Evolutionary conservation across 92 coral and sea anemone genomes (phyloP).

Genomic region (Montipora capitata): DNA sequence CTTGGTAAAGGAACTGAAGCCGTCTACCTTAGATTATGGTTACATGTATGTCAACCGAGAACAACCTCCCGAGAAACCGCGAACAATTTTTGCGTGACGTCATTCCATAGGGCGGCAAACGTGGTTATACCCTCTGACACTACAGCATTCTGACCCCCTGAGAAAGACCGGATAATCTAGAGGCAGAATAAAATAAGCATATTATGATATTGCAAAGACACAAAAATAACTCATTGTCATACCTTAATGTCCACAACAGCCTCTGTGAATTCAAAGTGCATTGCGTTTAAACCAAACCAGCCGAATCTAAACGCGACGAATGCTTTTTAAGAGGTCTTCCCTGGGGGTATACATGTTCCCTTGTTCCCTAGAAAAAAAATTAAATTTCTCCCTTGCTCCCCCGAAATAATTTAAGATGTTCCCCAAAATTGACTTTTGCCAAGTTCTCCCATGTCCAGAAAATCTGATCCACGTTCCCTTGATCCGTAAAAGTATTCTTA

Average conservation of each 20-base stretch:
- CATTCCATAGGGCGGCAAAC: slow-evolving; percentile 22
- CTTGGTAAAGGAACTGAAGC: slow-evolving; percentile 29
- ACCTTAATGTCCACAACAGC: too few species aligned
- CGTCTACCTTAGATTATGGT: slow-evolving; percentile 29
- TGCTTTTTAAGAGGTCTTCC: too few species aligned
- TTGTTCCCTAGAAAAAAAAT: not conserved
- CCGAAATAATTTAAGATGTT: not conserved
- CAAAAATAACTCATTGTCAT: too few species aligned
- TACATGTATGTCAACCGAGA: slow-evolving; percentile 49
- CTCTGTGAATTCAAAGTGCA: too few species aligned
- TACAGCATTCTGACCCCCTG: not conserved
- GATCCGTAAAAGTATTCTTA: not conserved
- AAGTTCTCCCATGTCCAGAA: not conserved
- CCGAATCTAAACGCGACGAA: too few species aligned
- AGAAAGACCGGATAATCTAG: too few species aligned
- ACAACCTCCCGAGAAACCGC: slow-evolving; percentile 1
- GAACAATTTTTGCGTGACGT: slow-evolving; percentile 11
- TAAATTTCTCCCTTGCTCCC: not conserved
- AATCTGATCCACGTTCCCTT: not conserved
- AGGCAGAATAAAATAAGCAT: too few species aligned
- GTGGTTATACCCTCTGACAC: not conserved
- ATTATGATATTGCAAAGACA: too few species aligned
- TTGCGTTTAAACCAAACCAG: too few species aligned
- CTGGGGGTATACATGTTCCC: not conserved
- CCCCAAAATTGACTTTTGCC: not conserved